Evolutionary conservation across 2,797 vertebrate species (phyloP).

Genomic region (Chiroxiphia lanceolata): DNA sequence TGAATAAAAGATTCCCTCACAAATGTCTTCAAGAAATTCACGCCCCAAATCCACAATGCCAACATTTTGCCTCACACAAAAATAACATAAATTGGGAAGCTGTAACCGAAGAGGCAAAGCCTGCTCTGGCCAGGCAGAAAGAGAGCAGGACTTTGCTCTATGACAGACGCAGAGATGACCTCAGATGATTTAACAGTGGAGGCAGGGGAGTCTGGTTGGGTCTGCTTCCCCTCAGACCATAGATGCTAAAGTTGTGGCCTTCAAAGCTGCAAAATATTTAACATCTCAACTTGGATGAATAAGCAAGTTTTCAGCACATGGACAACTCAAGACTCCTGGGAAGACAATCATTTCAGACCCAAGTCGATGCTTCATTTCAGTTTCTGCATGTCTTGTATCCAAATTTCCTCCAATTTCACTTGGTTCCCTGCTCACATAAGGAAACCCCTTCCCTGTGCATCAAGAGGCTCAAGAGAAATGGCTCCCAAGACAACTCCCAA

Average conservation of each 20-base stretch:
- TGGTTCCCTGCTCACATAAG: background rate
- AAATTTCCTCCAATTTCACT: background rate
- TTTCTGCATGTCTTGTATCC: background rate
- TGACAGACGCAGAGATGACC: background rate
- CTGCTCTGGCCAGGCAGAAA: background rate
- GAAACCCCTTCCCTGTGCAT: background rate
- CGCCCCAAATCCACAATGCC: background rate
- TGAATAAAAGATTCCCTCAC: constrained; percentile 51
- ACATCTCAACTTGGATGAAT: background rate
- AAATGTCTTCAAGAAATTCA: constrained; percentile 34
- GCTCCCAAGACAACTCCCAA: background rate
- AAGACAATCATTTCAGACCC: background rate
- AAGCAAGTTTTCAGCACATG: background rate
- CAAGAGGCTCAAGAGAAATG: background rate
- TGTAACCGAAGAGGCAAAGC: background rate
- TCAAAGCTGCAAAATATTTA: background rate
- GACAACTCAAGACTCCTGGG: background rate
- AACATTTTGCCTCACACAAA: constrained; percentile 11
- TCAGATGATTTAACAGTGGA: background rate
- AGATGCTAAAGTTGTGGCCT: background rate
- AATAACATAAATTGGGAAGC: background rate
- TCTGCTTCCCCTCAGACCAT: background rate
- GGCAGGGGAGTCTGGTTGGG: background rate
- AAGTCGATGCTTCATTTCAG: background rate
- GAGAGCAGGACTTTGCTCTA: background rate